Evolutionary conservation across 2,888 invertebrate species (phyloP).

Genomic region (Belgica antarctica): DNA sequence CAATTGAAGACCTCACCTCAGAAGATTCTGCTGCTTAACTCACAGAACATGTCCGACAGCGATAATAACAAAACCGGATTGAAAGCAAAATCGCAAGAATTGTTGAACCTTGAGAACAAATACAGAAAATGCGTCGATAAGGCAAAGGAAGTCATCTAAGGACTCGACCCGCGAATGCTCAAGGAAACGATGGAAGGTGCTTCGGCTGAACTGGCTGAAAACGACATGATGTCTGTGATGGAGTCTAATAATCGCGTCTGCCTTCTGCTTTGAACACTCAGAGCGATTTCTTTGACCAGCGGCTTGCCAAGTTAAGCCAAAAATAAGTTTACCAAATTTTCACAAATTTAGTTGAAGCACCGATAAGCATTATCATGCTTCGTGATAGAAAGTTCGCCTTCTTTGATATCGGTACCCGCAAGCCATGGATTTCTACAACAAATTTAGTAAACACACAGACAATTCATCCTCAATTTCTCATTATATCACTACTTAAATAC

Average conservation of each 20-base stretch:
- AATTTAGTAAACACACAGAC: too few relatives aligned
- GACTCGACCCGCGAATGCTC: constrained; percentile 67
- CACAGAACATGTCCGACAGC: constrained; percentile 46
- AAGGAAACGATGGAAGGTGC: constrained; percentile 58
- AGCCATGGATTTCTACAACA: too few relatives aligned
- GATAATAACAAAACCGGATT: constrained; percentile 53
- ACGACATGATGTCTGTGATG: constrained; percentile 60
- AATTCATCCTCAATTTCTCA: too few relatives aligned
- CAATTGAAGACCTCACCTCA: constrained; percentile 75
- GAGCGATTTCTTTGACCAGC: constrained; percentile 75
- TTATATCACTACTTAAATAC: too few relatives aligned
- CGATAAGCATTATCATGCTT: too few relatives aligned
- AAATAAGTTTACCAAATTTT: too few relatives aligned
- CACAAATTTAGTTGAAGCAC: too few relatives aligned
- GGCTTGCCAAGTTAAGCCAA: constrained; percentile 69
- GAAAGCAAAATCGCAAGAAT: constrained; percentile 74
- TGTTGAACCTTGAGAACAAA: constrained; percentile 73
- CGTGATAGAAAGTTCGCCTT: too few relatives aligned
- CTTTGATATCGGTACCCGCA: too few relatives aligned
- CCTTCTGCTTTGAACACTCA: constrained; percentile 79
- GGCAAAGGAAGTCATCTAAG: constrained; percentile 85
- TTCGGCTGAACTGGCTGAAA: constrained; percentile 52
- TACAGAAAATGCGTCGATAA: constrained; percentile 89
- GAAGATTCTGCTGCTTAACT: constrained; percentile 59
- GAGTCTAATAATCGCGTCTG: constrained; percentile 84